Conservation (phyloP, 1,140 invertebrate genomes). For the Dreissena polymorpha region DNA sequence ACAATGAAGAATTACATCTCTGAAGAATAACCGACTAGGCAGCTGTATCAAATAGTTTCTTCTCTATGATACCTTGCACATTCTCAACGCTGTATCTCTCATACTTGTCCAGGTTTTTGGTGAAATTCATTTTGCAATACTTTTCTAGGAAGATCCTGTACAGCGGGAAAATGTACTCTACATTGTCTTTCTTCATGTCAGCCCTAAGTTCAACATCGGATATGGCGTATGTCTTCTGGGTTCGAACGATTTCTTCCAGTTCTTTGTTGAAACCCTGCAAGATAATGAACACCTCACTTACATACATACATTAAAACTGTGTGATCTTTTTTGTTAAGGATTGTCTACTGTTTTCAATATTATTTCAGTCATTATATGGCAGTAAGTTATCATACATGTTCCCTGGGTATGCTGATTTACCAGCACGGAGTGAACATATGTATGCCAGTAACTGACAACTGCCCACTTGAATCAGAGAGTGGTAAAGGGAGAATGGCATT, state of each 20-base stretch:
- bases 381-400: no score
- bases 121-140: conserved; percentile 88
- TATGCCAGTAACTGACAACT: no score
- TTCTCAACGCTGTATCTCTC: conserved; percentile 93
- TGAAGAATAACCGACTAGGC: conserved; percentile 61
- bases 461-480: no score
- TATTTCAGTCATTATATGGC: no score
- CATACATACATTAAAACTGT: no score
- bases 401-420: no score
- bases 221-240: conserved; percentile 94
- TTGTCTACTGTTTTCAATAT: no score
- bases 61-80: conserved; percentile 87
- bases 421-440: no score
- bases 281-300: no score
- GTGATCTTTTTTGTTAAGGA: no score
- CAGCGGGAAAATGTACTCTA: conserved; percentile 89
- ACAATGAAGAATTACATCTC: no score
- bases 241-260: conserved; percentile 90
- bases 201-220: conserved; percentile 94
- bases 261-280: conserved; percentile 95
- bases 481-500: no score
- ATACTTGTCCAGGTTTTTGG: conserved; percentile 94
- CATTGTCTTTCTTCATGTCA: conserved; percentile 90
- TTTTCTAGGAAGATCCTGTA: conserved; percentile 80
- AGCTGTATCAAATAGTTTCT: conserved; percentile 91